phyloP scores from a whole-genome alignment of 23 tunicate species.

The Corella eumyota region DNA sequence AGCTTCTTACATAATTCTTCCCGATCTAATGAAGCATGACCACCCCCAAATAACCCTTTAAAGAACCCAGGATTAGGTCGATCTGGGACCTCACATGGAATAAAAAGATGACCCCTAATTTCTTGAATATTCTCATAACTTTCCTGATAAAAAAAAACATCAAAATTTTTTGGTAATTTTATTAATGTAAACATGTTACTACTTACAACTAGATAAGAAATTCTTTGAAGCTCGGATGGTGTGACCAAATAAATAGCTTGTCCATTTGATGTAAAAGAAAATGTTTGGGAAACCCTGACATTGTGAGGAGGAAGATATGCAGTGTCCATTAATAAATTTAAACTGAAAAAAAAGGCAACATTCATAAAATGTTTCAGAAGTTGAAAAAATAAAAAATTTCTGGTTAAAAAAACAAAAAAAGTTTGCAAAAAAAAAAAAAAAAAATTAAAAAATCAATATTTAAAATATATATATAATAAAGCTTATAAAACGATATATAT shows the following conservation, averaged over 20 bases:
- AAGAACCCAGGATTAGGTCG: conserved; percentile 68
- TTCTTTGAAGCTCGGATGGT: conserved; percentile 58
- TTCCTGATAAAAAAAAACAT: conserved; percentile 27
- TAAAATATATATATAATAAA: background rate
- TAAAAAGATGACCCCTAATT: conserved; percentile 46
- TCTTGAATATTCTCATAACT: conserved; percentile 58
- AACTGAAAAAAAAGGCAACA: conserved; percentile 4
- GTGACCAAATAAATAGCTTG: conserved; percentile 37
- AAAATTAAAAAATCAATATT: background rate
- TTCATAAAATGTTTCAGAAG: too few relatives aligned
- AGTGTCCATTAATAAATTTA: conserved; percentile 18
- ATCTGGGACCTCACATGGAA: conserved; percentile 57
- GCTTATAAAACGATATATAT: background rate
- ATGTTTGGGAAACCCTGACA: conserved; percentile 37
- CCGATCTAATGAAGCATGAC: conserved; percentile 33
- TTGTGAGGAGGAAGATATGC: conserved; percentile 37
- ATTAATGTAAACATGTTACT: too few relatives aligned
- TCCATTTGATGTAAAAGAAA: conserved; percentile 42
- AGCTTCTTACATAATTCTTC: conserved; percentile 47
- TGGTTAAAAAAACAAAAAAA: background rate
- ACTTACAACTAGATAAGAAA: conserved; percentile 44
- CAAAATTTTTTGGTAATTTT: too few relatives aligned
- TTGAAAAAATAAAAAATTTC: too few relatives aligned
- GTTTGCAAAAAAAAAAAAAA: background rate
- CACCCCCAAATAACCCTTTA: conserved; percentile 65